Base-by-base conservation (phyloP, 2,888 invertebrate species). In the Platypus cylindrus region DNA sequence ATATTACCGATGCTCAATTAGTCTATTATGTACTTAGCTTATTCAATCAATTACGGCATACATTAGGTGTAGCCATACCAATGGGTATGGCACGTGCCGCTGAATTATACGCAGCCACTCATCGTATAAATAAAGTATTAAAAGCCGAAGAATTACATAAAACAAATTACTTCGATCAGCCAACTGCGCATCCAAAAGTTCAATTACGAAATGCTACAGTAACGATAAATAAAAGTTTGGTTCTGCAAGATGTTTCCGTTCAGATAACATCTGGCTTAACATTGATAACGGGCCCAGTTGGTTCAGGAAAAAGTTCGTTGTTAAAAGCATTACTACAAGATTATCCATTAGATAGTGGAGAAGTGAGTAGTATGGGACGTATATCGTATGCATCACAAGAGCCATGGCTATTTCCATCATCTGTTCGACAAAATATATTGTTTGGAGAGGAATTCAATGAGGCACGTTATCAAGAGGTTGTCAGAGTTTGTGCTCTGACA, bases 1-100 rank as follows among this genome's bases (percentile, higher is more conserved):
- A 79, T 46, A 60, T 71, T 47, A 71, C 93, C 46, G 79, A 76
- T 3, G 80, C 93, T 3, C 84, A 90, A 55, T 71, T 72, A 54
- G 83, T 87, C n/a, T 91, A 89, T 62, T 83, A 90, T 38, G 71
- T 90, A 30, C 79, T 87, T n/a, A 81, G 89, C 5, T 82, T 90
- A 56, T 91, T 86, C 64, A 87, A 85, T 52, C 80, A 86, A 35
- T 64, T 93, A 37, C 70, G 86, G 20, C 77, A 82, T 48, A 78
- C 84, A 8, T 81, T 91, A 76, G 86, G 85, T 0, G 78, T 89
- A 9, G 84, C 84, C 61, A 83, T 93, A 13, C 91, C 93, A 0
- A 78, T 80, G 64, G 82, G 78, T 30, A 76, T 90, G 44, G 76
- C 81, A 1, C 77, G 80, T 63, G 68, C 78, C 25, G 81, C 85